Conservation (phyloP, 2,888 invertebrate species). For the Eremobia ochroleuca region DNA sequence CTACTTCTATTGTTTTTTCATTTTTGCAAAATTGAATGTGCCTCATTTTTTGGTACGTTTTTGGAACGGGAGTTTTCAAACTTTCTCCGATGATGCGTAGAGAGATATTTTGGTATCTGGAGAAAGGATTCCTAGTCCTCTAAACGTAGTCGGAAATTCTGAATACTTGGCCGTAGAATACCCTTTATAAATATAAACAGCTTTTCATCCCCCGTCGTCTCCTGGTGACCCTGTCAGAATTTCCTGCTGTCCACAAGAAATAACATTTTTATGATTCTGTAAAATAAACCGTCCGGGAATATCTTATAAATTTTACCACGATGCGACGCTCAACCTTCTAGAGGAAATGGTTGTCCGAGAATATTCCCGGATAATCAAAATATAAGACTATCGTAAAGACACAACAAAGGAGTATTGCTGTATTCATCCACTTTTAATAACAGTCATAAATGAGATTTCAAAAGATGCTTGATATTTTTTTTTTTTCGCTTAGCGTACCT, state of each 20-base stretch:
- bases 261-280: constrained; percentile 67
- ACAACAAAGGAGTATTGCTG: constrained; percentile 47
- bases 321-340: constrained; percentile 40
- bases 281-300: constrained; percentile 63
- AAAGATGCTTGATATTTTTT: constrained; percentile 13
- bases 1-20: background rate
- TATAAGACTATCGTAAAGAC: constrained; percentile 49
- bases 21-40: background rate
- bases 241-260: constrained; percentile 60
- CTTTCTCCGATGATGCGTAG: background rate
- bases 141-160: background rate
- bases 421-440: constrained; percentile 48
- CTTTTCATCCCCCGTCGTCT: constrained; percentile 19
- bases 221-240: constrained; percentile 61
- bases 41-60: background rate
- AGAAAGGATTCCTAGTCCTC: background rate
- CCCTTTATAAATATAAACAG: constrained; percentile 36
- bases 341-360: constrained; percentile 44
- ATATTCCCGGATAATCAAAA: constrained; percentile 56
- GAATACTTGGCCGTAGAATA: background rate
- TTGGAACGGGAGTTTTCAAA: background rate
- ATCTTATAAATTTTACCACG: constrained; percentile 65
- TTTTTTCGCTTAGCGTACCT: background rate
- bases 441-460: constrained; percentile 40
- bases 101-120: background rate